Percentiles rank a stretch among this genome's conserved stretches.
These are phyloP conservation scores for Podocnemis expansa DNA, from an alignment of 2,113 vertebrate genomes.

Conservation along the genomic window DNA sequence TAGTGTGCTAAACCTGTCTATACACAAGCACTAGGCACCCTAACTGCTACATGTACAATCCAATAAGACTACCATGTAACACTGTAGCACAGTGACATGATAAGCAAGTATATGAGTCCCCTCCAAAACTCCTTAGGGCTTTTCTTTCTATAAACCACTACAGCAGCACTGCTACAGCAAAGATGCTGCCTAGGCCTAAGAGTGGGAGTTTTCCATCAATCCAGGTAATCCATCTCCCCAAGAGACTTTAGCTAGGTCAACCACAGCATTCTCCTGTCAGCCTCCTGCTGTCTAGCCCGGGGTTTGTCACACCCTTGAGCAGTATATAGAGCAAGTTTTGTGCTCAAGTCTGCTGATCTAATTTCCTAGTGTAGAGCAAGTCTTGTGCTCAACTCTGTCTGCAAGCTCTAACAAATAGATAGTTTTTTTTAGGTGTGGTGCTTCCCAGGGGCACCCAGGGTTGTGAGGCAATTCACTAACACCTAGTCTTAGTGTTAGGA, in stretches of 20 bases:
- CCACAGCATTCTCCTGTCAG: too few relatives aligned
- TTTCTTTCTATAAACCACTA: too few relatives aligned
- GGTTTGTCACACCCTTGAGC: not conserved
- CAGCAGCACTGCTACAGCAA: too few relatives aligned
- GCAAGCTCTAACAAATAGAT: conserved; percentile 39
- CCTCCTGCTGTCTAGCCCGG: too few relatives aligned
- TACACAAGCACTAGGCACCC: not conserved
- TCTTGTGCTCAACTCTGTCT: not conserved
- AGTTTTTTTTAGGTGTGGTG: conserved; percentile 24
- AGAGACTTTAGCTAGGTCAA: too few relatives aligned
- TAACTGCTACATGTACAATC: not conserved
- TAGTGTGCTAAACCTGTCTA: not conserved
- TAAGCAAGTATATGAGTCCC: not conserved
- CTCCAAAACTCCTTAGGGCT: not conserved
- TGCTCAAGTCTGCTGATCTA: not conserved
- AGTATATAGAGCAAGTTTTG: not conserved
- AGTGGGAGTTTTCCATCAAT: too few relatives aligned
- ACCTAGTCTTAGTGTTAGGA: not conserved
- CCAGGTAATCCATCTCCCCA: too few relatives aligned
- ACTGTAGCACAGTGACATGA: not conserved
- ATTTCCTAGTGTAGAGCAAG: not conserved
- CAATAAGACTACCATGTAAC: not conserved
- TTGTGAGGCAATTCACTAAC: not conserved
- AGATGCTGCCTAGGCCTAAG: too few relatives aligned
- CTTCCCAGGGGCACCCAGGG: not conserved